phyloP scores from a whole-genome alignment of 2,797 vertebrate species.

The Cirrhinus mrigala region DNA sequence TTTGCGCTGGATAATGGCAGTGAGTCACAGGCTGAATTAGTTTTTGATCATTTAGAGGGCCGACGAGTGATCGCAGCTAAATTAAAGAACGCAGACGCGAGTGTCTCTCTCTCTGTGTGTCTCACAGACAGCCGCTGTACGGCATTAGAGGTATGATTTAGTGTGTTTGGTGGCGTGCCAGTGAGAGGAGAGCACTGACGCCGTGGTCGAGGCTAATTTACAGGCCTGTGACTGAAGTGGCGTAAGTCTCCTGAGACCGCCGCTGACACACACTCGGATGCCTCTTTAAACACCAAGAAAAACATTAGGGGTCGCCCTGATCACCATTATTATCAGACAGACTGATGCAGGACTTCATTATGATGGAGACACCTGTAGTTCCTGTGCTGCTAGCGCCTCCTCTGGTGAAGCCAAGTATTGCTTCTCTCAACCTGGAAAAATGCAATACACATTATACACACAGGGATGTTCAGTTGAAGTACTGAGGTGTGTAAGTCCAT shows the following conservation, averaged over 20 bases:
- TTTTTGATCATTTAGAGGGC: slow-evolving; percentile 50
- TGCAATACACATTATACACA: too few species aligned
- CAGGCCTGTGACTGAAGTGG: slow-evolving; percentile 30
- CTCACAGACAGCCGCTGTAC: background rate
- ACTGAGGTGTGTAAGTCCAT: too few species aligned
- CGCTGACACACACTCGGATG: slow-evolving; percentile 30
- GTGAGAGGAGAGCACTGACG: slow-evolving; percentile 12
- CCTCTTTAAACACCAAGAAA: slow-evolving; percentile 33
- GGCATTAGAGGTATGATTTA: slow-evolving; percentile 28
- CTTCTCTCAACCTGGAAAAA: background rate
- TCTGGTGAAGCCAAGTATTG: background rate
- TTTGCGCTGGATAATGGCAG: slow-evolving; percentile 42
- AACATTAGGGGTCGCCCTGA: slow-evolving; percentile 14
- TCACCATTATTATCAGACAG: slow-evolving; percentile 45
- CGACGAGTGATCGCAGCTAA: slow-evolving; percentile 40
- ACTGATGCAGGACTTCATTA: slow-evolving; percentile 19
- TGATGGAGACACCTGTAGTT: slow-evolving; percentile 1
- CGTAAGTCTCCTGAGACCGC: slow-evolving; percentile 21
- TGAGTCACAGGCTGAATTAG: slow-evolving; percentile 45
- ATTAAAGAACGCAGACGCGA: slow-evolving; percentile 25
- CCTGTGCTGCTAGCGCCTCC: background rate
- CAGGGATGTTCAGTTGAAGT: background rate
- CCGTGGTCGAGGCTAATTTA: slow-evolving; percentile 18
- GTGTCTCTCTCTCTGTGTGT: background rate
- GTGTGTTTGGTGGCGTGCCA: slow-evolving; percentile 26